Evolutionary conservation across 2,797 vertebrate species (phyloP).

Genomic region (Micrastur ruficollis): DNA sequence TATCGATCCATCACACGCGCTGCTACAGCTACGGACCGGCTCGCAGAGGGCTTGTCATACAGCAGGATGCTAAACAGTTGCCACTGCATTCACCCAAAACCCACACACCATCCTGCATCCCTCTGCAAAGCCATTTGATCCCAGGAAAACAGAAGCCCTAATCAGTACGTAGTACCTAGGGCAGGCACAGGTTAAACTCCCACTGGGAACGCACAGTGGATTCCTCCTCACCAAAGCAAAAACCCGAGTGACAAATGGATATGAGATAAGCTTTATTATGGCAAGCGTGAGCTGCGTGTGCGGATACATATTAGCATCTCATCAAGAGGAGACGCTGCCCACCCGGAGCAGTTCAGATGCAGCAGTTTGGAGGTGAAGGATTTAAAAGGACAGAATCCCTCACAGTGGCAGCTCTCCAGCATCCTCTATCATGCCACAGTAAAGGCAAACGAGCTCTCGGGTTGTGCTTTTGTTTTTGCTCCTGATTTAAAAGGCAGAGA

Average conservation of each 20-base stretch:
- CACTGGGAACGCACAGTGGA: not conserved
- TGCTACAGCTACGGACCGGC: not conserved
- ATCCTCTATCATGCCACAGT: not conserved
- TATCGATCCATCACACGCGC: not conserved
- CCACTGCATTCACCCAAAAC: not conserved
- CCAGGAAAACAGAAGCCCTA: not conserved
- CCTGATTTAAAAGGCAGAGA: not conserved
- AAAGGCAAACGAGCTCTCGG: not conserved
- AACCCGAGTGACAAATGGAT: not conserved
- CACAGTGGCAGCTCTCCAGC: not conserved
- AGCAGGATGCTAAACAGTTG: not conserved
- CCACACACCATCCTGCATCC: not conserved
- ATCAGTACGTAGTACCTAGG: not conserved
- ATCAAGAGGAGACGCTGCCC: not conserved
- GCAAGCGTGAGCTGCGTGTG: not conserved
- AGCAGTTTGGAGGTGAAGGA: slow-evolving; percentile 27
- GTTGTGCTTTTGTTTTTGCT: not conserved
- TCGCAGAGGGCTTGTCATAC: not conserved
- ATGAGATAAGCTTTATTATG: not conserved
- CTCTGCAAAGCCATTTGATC: not conserved
- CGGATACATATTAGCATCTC: not conserved
- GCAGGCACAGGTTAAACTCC: not conserved
- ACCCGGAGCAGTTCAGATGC: not conserved
- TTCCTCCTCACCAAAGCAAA: not conserved
- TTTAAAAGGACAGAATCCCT: slow-evolving; percentile 20